These are phyloP conservation scores for Megalurothrips usitatus DNA, from an alignment of 2,888 invertebrate species.

Conservation along the genomic window DNA sequence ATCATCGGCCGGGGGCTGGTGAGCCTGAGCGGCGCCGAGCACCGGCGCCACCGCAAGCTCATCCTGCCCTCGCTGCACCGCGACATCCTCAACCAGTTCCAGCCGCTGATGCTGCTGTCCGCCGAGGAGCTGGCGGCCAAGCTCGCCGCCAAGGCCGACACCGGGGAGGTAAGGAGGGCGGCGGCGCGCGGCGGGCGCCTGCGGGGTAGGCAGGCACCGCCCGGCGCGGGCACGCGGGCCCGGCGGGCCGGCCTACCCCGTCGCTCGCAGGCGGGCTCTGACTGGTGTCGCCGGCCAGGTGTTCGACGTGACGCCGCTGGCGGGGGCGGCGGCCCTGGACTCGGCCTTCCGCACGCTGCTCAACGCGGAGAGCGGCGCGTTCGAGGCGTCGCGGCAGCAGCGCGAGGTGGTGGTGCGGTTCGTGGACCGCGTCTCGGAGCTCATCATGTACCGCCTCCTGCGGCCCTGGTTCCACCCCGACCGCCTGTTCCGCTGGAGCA, in stretches of 20 bases:
- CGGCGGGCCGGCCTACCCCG: no score
- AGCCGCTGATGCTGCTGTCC: not conserved
- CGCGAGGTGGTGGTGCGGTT: not conserved
- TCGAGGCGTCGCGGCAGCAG: not conserved
- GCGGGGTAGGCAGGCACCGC: no score
- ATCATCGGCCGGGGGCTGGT: not conserved
- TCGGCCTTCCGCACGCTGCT: not conserved
- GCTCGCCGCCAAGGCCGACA: not conserved
- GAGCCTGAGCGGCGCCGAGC: not conserved
- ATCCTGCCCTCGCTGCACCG: constrained; percentile 11
- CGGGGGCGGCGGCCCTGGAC: not conserved
- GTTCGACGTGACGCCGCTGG: not conserved
- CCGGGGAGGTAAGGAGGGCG: not conserved
- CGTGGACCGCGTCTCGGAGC: not conserved
- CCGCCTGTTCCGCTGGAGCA: not conserved
- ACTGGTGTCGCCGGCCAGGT: no score
- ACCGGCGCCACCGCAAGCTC: constrained; percentile 11
- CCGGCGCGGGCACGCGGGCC: no score
- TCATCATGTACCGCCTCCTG: not conserved
- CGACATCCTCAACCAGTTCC: not conserved
- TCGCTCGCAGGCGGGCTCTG: no score
- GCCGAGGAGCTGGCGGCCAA: not conserved
- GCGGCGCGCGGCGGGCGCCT: not conserved
- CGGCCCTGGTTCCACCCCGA: not conserved
- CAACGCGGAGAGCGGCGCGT: not conserved